phyloP scores from a whole-genome alignment of 2,888 invertebrate genomes.

The Formica aserva region DNA sequence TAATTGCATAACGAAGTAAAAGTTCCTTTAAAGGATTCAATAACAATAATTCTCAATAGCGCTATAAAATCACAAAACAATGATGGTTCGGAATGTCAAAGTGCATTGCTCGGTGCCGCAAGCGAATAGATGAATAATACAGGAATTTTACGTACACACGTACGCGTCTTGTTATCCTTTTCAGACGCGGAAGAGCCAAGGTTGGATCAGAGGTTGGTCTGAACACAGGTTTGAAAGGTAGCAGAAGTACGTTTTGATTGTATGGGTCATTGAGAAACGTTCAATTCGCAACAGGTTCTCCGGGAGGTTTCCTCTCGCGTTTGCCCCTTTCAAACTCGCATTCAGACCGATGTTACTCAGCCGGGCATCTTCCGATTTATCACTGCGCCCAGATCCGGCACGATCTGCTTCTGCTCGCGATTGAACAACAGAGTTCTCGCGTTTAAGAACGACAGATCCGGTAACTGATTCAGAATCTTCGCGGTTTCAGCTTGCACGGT shows the following conservation, averaged over 20 bases:
- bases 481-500: conserved; percentile 81
- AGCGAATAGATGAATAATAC: conserved; percentile 44
- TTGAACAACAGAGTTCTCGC: conserved; percentile 83
- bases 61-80: conserved; percentile 60
- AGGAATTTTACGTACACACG: conserved; percentile 8
- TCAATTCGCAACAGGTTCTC: conserved; percentile 45
- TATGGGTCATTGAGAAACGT: conserved; percentile 49
- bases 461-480: conserved; percentile 82
- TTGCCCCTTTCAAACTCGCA: conserved; percentile 80
- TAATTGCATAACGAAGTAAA: conserved; percentile 47
- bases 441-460: conserved; percentile 83
- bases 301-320: conserved; percentile 39
- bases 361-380: conserved; percentile 85
- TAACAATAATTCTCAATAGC: conserved; percentile 43
- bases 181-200: conserved; percentile 59
- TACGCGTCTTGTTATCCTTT: conserved; percentile 32
- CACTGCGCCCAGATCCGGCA: conserved; percentile 83
- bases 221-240: conserved; percentile 83
- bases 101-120: conserved; percentile 67
- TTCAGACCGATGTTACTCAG: conserved; percentile 86
- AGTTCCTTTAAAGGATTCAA: conserved; percentile 25
- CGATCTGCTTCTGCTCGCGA: conserved; percentile 83
- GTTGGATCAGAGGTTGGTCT: conserved; percentile 77
- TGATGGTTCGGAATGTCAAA: conserved; percentile 69
- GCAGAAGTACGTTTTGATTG: conserved; percentile 67